Conservation (phyloP, 2,888 invertebrate species). For the Diaphora mendica region DNA sequence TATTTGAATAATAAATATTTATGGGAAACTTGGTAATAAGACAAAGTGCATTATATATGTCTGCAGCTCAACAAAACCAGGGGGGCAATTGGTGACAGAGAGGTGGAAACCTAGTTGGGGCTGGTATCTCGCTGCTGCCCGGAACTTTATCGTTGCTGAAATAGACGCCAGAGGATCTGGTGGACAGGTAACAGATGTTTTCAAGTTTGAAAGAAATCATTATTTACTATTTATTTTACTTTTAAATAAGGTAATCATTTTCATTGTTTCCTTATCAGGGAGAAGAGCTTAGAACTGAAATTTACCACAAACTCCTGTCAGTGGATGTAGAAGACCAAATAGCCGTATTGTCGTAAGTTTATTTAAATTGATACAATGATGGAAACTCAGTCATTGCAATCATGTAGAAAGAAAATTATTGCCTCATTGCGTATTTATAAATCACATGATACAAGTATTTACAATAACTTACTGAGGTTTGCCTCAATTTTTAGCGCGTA, state of each 20-base stretch:
- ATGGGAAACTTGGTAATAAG: neutral
- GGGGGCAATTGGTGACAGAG: slow-evolving; percentile 94
- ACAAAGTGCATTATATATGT: neutral
- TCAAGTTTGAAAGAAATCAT: neutral
- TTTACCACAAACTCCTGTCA: slow-evolving; percentile 90
- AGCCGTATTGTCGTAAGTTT: slow-evolving; percentile 87
- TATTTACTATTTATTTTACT: neutral
- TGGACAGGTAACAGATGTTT: slow-evolving; percentile 77
- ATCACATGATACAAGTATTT: too few relatives aligned
- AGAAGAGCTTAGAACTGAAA: slow-evolving; percentile 89
- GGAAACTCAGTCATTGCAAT: too few relatives aligned
- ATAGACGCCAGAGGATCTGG: slow-evolving; percentile 96
- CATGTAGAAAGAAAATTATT: too few relatives aligned
- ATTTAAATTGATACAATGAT: neutral
- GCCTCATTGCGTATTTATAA: too few relatives aligned
- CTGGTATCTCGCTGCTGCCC: slow-evolving; percentile 93
- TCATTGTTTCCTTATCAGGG: slow-evolving; percentile 85
- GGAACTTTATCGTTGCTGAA: slow-evolving; percentile 94
- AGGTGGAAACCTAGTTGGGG: slow-evolving; percentile 93
- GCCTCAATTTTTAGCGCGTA: too few relatives aligned
- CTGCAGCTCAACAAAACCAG: slow-evolving; percentile 86
- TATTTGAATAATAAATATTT: neutral
- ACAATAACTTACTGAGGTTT: too few relatives aligned
- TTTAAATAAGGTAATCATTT: neutral
- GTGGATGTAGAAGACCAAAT: slow-evolving; percentile 93